Evolutionary conservation across 2,888 invertebrate species (phyloP).

Genomic region (Gastrophysa polygoni): DNA sequence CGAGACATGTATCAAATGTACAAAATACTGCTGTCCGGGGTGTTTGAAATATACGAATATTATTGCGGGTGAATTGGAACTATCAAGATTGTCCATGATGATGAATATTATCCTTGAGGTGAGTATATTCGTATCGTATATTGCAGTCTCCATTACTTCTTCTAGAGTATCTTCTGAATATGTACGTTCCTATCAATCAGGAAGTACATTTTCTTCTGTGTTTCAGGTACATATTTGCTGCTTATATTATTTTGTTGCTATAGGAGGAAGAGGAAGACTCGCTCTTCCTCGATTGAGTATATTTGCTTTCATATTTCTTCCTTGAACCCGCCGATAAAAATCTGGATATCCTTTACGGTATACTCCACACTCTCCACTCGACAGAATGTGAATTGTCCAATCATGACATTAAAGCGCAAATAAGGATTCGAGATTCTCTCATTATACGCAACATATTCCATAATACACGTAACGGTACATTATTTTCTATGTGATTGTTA

Average conservation of each 20-base stretch:
- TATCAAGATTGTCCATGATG: too few relatives aligned
- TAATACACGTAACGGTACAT: conserved; percentile 37
- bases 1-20: too few relatives aligned
- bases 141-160: too few relatives aligned
- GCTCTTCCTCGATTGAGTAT: neutral
- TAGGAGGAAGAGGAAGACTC: neutral
- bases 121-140: too few relatives aligned
- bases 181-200: neutral
- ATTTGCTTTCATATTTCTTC: neutral
- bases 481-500: conserved; percentile 39
- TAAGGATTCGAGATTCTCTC: conserved; percentile 29
- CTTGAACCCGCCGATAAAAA: neutral
- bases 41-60: too few relatives aligned
- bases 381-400: conserved; percentile 2
- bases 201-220: neutral
- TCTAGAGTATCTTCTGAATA: too few relatives aligned
- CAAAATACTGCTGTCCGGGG: too few relatives aligned
- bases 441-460: conserved; percentile 35
- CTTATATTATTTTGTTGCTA: neutral
- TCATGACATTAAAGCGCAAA: conserved; percentile 7
- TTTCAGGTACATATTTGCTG: neutral
- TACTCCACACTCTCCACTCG: neutral
- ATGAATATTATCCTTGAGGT: too few relatives aligned
- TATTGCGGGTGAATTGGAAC: too few relatives aligned
- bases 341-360: neutral